Base-by-base conservation (phyloP, 2,888 invertebrate species). In the Serripes groenlandicus region DNA sequence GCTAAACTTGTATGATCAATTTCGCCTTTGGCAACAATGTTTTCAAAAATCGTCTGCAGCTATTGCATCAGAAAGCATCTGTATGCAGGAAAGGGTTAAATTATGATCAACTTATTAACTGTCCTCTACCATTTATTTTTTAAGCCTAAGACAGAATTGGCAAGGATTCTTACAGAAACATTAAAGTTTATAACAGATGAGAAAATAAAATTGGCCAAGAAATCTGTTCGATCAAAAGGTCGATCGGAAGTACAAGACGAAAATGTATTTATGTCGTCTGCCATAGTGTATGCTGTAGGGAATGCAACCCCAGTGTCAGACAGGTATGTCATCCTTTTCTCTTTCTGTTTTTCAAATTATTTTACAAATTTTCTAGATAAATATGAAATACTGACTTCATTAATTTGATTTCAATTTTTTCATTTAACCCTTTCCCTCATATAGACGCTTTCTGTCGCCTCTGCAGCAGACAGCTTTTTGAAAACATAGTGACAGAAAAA, bases 241-340 rank as follows among this genome's bases (percentile, higher is more conserved):
- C 35, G 80, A 15, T 75, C 75, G 2, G 52, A 74, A 5, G 80
- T 91, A 9, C 85, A 90, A 69, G 83, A 80, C 56, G 87, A 89
- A 62, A 91, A 92, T 75, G 81, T 90, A 23, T 91, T 92, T 81
- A 81, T 90, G 69, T 92, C 92, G 0, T 90, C 91, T 28, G 64
- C 90, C 15, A 85, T 92, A 56, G 89, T 90, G 70, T 92, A 90
- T 81, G 86, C 87, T 54, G 87, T 91, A 23, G 78, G 87, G 64
- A 78, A 90, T 56, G 89, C 85, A 7, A 90, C 92, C n/a, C 91
- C 91, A 58, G 86, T 90, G 68, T 86, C 89, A 71, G 88, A 89
- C 69, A 81, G 81, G 91, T 90, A 71, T 52, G 86, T 54, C 28
- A 18, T n/a, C n/a, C n/a, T n/a, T n/a, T n/a, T n/a, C n/a, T n/a